These are phyloP conservation scores for Hetaerina americana DNA, from an alignment of 1,140 invertebrate genomes.

Conservation along the genomic window DNA sequence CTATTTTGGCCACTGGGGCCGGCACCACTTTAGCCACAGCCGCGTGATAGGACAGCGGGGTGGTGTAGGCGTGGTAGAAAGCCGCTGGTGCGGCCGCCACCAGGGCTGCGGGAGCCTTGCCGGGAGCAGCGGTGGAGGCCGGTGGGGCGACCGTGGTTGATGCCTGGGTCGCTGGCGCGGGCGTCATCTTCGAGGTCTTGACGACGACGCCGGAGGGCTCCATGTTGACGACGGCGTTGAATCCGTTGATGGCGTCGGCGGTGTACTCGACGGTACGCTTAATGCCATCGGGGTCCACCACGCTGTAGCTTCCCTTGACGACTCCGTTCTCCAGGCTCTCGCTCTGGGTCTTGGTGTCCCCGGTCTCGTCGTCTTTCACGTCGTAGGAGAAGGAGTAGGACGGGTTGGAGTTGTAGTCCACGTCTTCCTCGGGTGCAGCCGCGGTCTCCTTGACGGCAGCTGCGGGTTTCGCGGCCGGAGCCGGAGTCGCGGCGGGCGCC, in stretches of 20 bases:
- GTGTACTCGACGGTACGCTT: conserved; percentile 31
- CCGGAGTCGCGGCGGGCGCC: neutral
- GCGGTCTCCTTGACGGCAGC: neutral
- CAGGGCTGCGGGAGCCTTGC: neutral
- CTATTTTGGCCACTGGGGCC: conserved; percentile 4
- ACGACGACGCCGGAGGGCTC: conserved; percentile 4
- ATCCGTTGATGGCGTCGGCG: conserved; percentile 36
- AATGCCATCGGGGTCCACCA: conserved; percentile 19
- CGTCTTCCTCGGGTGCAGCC: neutral
- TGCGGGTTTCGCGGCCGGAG: neutral
- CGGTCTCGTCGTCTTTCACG: conserved; percentile 8
- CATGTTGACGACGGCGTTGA: conserved; percentile 32
- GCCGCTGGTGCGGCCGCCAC: neutral
- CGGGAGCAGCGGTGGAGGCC: neutral
- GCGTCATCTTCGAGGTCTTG: neutral
- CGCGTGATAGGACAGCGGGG: neutral
- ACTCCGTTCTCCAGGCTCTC: conserved; percentile 18
- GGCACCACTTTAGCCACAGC: neutral
- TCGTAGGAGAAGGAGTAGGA: neutral
- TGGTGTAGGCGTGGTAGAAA: neutral
- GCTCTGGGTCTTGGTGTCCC: conserved; percentile 14
- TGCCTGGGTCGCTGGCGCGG: neutral
- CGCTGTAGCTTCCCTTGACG: conserved; percentile 15
- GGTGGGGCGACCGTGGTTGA: neutral
- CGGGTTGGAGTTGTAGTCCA: neutral